Evolutionary conservation across 2,888 invertebrate species (phyloP).

Genomic region (Bombylius major): DNA sequence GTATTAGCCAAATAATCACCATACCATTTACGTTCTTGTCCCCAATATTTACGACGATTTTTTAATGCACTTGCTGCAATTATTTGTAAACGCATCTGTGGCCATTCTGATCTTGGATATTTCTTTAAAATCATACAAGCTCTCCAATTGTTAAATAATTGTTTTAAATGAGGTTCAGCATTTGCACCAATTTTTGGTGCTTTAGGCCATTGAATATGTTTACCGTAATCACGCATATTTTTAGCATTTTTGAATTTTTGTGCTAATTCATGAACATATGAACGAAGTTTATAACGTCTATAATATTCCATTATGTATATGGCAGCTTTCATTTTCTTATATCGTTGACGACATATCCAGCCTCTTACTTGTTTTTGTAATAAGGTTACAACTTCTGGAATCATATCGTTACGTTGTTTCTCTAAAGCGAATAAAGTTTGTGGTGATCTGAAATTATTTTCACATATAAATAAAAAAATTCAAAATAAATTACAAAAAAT

Average conservation of each 20-base stretch:
- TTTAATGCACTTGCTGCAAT: slow-evolving; percentile 60
- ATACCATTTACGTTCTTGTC: slow-evolving; percentile 65
- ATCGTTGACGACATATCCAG: slow-evolving; percentile 59
- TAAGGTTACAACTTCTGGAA: slow-evolving; percentile 83
- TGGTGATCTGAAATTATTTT: slow-evolving; percentile 46
- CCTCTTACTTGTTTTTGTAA: slow-evolving; percentile 95
- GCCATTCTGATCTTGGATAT: slow-evolving; percentile 74
- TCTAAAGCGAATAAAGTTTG: slow-evolving; percentile 84
- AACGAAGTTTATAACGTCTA: slow-evolving; percentile 56
- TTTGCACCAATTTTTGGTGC: slow-evolving; percentile 56
- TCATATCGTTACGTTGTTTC: slow-evolving; percentile 67
- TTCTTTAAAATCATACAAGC: slow-evolving; percentile 74
- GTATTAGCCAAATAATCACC: slow-evolving; percentile 66
- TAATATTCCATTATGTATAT: slow-evolving; percentile 69
- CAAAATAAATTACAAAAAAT: background rate
- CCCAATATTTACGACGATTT: slow-evolving; percentile 51
- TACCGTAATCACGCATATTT: slow-evolving; percentile 60
- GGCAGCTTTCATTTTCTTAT: slow-evolving; percentile 76
- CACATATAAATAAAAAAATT: background rate
- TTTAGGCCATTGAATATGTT: slow-evolving; percentile 67
- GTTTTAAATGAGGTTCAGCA: slow-evolving; percentile 47
- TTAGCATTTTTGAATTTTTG: slow-evolving; percentile 52
- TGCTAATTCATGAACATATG: slow-evolving; percentile 54
- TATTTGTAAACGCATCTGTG: slow-evolving; percentile 70
- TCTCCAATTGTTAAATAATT: slow-evolving; percentile 69